Evolutionary conservation across 2,888 invertebrate species (phyloP), one percentile per base, ranked within the genome.

Genomic region (Ctenicera cuprea): DNA sequence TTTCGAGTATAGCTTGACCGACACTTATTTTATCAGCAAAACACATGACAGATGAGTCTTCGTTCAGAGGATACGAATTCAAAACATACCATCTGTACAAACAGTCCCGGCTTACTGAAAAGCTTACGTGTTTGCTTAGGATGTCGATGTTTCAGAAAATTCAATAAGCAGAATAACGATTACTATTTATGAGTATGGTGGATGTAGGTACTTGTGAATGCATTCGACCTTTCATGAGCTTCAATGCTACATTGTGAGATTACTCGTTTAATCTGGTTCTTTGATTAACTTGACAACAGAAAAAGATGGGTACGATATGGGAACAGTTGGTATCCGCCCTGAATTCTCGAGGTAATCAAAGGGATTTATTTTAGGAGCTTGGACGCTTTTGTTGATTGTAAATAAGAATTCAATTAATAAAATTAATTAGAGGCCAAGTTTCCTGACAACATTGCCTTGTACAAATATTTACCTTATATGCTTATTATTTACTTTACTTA

Each of bases 11-110:
- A n/a, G 33, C 57, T 57, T 57, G 57, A 57, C 57, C 57, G 57
- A 37, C 57, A 57, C 37, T 57, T 37, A 37, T 37, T 57, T 57
- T 57, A 57, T 57, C 57, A 57, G 57, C 37, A 57, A 57, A 57
- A 57, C 57, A 57, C 37, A 37, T 57, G 57, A 33, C 57, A 57
- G 57, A 37, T 37, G 57, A 57, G 52, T 16, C 50, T 50, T 20
- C 50, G 37, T 37, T 57, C 57, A 11, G 30, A 30, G 57, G 30
- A 57, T 57, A 37, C 57, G 57, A 57, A 57, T 57, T 57, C 57
- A 61, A 61, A 61, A 41, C 61, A 43, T 41, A 26, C 61, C 61
- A 61, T 61, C 61, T 61, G 61, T 61, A 61, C 14, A 61, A 61
- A 61, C 26, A 61, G 22, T 12, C 22, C 38, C 20, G 41, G 61